Base-by-base conservation (phyloP, 2,888 invertebrate species). In the Acleris sparsana region DNA sequence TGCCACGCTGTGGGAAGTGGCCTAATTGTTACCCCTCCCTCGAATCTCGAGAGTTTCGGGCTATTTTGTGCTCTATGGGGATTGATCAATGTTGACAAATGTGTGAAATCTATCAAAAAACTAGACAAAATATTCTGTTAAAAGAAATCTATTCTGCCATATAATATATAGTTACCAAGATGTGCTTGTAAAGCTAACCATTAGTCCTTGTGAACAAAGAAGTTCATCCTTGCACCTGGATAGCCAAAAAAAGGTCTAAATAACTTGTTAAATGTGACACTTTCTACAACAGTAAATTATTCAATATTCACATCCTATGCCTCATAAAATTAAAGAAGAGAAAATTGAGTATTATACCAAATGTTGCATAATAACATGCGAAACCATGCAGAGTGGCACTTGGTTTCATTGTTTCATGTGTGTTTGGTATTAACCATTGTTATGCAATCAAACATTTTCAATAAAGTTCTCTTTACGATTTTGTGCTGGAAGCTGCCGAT, bases 381-480 rank as follows among this genome's bases (percentile, higher is more conserved):
- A 75, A 80, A 73, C 75, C 64, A 71, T 69, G 72, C 73, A 74
- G 77, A 75, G 74, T 78, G 75, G 75, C 75, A 75, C 76, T 82
- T 84, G 77, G 83, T 86, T 85, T 85, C 83, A 86, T 86, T 86
- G 86, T 87, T 86, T 80, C 77, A 81, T 79, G 78, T 78, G 64
- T 85, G 85, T 86, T 85, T 86, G 80, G 83, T 78, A 74, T 80
- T 80, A 75, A 79, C 84, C 85, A 88, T 89, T 90, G 89, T 91
- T 90, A 86, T 86, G 88, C 82, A 91, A 91, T 89, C 87, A 87
- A 86, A 76, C 84, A 84, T 88, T 89, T 89, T 87, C 90, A 91
- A 91, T 92, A 90, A 88, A 88, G 81, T 83, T 78, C 85, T 80
- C 78, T 83, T 84, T 89, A 86, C 85, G 86, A 86, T 81, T 85